phyloP scores from a whole-genome alignment of 2,113 vertebrate genomes.

The Anolis carolinensis region DNA sequence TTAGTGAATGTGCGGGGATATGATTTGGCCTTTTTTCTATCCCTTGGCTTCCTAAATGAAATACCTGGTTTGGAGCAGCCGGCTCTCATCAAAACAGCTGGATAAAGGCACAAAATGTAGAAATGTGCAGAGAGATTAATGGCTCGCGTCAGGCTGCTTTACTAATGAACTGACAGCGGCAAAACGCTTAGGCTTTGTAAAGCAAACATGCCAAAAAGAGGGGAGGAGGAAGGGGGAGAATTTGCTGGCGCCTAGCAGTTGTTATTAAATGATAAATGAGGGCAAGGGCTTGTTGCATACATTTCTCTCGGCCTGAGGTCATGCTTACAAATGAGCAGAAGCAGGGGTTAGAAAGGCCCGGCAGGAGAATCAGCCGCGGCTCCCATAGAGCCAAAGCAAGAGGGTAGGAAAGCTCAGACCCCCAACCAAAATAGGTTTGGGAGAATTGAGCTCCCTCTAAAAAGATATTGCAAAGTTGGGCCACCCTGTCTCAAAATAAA shows the following conservation, averaged over 20 bases:
- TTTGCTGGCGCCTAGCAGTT: neutral
- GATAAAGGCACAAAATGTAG: neutral
- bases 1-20: too few species aligned
- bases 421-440: too few species aligned
- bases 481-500: too few species aligned
- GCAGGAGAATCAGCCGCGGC: neutral
- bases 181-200: neutral
- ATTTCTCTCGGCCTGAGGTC: neutral
- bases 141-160: neutral
- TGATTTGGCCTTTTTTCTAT: neutral
- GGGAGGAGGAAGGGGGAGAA: neutral
- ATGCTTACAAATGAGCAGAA: too few species aligned
- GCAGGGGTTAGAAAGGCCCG: too few species aligned
- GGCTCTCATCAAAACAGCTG: neutral
- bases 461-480: too few species aligned
- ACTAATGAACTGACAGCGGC: neutral
- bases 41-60: neutral
- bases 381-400: neutral
- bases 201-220: neutral
- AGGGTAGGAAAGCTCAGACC: neutral
- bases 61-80: neutral
- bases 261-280: neutral
- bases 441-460: too few species aligned
- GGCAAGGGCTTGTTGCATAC: neutral
- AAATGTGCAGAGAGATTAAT: constrained; percentile 21